Percentiles rank a stretch among this genome's conserved stretches.
phyloP scores from a whole-genome alignment of 1,140 invertebrate species.

The Thalassaphorura encarpata region DNA sequence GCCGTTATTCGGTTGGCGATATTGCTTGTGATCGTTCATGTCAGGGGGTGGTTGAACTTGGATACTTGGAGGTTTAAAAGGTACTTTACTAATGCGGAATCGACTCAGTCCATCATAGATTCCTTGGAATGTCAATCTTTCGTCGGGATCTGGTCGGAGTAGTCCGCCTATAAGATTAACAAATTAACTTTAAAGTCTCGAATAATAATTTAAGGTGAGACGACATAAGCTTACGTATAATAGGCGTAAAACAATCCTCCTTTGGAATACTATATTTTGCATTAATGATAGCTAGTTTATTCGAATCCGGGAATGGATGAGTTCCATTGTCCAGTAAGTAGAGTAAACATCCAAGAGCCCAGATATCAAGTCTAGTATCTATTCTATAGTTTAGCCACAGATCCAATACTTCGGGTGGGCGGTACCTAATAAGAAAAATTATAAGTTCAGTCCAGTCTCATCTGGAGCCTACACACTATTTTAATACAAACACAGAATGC shows the following conservation, averaged over 20 bases:
- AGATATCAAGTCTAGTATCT: slow-evolving; percentile 77
- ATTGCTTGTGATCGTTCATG: no score
- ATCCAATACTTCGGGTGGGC: slow-evolving; percentile 93
- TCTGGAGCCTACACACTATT: background rate
- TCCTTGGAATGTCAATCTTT: slow-evolving; percentile 4
- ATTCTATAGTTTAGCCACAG: slow-evolving; percentile 95
- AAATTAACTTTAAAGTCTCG: background rate
- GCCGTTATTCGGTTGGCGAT: no score
- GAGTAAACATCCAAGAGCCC: slow-evolving; percentile 94
- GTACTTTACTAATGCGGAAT: background rate
- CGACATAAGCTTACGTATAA: slow-evolving; percentile 10
- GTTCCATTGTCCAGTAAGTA: slow-evolving; percentile 84
- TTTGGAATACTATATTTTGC: slow-evolving; percentile 50
- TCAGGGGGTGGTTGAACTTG: no score
- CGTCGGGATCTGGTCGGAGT: slow-evolving; percentile 11
- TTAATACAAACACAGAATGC: background rate
- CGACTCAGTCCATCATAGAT: background rate
- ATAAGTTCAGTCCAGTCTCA: background rate
- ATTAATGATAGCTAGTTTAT: slow-evolving; percentile 92
- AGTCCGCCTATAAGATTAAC: slow-evolving; percentile 10
- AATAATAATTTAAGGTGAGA: background rate
- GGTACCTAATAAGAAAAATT: slow-evolving; percentile 28
- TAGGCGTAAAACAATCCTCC: slow-evolving; percentile 7
- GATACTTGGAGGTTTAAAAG: background rate
- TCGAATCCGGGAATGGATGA: slow-evolving; percentile 95